These are phyloP conservation scores for Conistra vaccinii DNA, from an alignment of 2,888 invertebrate genomes.

Conservation along the genomic window DNA sequence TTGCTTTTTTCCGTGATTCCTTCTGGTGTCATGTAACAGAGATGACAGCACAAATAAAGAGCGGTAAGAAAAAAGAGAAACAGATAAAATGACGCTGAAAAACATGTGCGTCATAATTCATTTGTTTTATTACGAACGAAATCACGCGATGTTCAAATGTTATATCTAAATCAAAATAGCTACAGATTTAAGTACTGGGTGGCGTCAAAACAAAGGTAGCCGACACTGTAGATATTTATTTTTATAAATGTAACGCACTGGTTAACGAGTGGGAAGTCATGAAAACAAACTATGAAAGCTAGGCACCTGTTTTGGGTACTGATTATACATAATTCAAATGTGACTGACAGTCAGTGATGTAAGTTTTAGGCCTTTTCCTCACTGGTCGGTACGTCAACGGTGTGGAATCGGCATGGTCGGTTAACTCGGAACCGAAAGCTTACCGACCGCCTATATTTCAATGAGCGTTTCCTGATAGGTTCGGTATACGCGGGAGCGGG, in stretches of 20 bases:
- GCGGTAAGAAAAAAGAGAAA: not conserved
- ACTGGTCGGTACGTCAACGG: too few relatives aligned
- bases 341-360: not conserved
- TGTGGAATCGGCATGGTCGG: too few relatives aligned
- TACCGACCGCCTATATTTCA: too few relatives aligned
- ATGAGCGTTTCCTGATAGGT: too few relatives aligned
- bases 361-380: too few relatives aligned
- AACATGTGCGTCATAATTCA: not conserved
- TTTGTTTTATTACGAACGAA: constrained; percentile 5
- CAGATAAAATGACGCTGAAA: not conserved
- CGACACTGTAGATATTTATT: not conserved
- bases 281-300: not conserved
- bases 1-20: not conserved
- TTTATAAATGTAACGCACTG: not conserved
- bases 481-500: too few relatives aligned
- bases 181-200: not conserved
- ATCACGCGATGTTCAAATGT: constrained; percentile 17
- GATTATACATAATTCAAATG: constrained; percentile 17
- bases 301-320: constrained; percentile 3
- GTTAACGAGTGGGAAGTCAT: constrained; percentile 1
- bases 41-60: constrained; percentile 6
- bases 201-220: constrained; percentile 42
- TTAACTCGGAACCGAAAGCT: too few relatives aligned
- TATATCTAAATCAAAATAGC: constrained; percentile 30
- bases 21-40: constrained; percentile 6